Base-by-base conservation (phyloP, 35 echinoderm and acorn worm species). In the Heliocidaris erythrogramma region DNA sequence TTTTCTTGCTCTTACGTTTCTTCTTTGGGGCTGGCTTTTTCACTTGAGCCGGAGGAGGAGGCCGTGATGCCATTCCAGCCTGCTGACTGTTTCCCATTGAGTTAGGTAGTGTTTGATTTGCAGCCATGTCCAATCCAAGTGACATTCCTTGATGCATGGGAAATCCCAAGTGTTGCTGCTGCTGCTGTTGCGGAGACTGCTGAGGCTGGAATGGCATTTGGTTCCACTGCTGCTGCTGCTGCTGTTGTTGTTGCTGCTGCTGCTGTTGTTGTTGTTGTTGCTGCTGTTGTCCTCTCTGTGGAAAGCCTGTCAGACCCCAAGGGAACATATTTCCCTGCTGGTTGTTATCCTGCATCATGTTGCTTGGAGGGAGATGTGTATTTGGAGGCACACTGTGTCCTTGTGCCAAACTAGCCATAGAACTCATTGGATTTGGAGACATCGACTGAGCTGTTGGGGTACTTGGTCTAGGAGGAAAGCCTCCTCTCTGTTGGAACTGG, bases 201-300 rank as follows among this genome's bases (percentile, higher is more conserved):
- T 78, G 65, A 78, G 65, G 94, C 48, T 85, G 94, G 85, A 94
- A 94, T 27, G 94, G 95, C 49, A 96, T 96, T 59, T 96, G 95
- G 31, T 88, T 88, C 95, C 95, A 96, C 48, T 96, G 95, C 1
- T 93, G 92, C 30, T 92, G 95, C 18, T 90, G 90, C 48, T 95
- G 95, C n/a, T 95, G 95, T n/a, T 91, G 90, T 5, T 84, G 95
- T 17, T 84, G 90, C 71, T 48, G 90, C 18, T 93, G 91, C 31
- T 30, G 24, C 30, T 49, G 91, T 30, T 92, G 53, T 35, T 95
- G 90, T 16, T 85, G 50, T 56, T 48, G 59, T 61, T 96, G 95
- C n/a, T 94, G 92, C 16, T 48, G 49, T 24, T 84, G 95, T 48
- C 93, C 60, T 94, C 93, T 88, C 52, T 59, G 30, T 86, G 94